Evolutionary conservation across 2,888 invertebrate genomes (phyloP).

Genomic region (Ypsolopha sequella): DNA sequence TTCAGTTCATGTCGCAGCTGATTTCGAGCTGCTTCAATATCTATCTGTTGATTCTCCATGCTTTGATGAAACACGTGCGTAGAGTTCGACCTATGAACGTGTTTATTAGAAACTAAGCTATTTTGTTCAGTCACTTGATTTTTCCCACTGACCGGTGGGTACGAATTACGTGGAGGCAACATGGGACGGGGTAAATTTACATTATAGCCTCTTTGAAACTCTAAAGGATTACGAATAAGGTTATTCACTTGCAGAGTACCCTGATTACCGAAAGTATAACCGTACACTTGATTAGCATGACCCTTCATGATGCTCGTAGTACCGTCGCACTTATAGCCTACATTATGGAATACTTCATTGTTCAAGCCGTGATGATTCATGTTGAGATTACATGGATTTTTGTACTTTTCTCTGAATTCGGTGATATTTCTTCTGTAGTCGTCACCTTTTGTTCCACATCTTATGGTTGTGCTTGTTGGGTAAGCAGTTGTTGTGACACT

Average conservation of each 20-base stretch:
- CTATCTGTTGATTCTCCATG: slow-evolving; percentile 46
- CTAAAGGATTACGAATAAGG: slow-evolving; percentile 66
- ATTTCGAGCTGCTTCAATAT: slow-evolving; percentile 58
- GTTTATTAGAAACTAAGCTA: slow-evolving; percentile 61
- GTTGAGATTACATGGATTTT: slow-evolving; percentile 62
- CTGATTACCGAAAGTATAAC: slow-evolving; percentile 68
- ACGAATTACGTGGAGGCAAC: slow-evolving; percentile 74
- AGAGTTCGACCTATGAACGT: slow-evolving; percentile 74
- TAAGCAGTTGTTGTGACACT: slow-evolving; percentile 60
- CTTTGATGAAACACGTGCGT: slow-evolving; percentile 70
- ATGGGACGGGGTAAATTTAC: slow-evolving; percentile 70
- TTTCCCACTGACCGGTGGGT: slow-evolving; percentile 72
- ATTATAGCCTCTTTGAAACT: slow-evolving; percentile 69
- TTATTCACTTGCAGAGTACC: slow-evolving; percentile 63
- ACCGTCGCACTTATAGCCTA: slow-evolving; percentile 59
- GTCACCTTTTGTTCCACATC: slow-evolving; percentile 57
- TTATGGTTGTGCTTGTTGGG: slow-evolving; percentile 53
- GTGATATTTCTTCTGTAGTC: slow-evolving; percentile 72
- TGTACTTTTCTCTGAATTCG: slow-evolving; percentile 75
- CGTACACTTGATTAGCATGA: slow-evolving; percentile 61
- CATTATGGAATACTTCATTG: slow-evolving; percentile 58
- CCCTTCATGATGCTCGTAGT: slow-evolving; percentile 26
- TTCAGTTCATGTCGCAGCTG: slow-evolving; percentile 60
- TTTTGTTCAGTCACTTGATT: slow-evolving; percentile 63
- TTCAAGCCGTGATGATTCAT: slow-evolving; percentile 39